Evolutionary conservation across 1,140 invertebrate species (phyloP).

Genomic region (Zaprionus lachaisei): DNA sequence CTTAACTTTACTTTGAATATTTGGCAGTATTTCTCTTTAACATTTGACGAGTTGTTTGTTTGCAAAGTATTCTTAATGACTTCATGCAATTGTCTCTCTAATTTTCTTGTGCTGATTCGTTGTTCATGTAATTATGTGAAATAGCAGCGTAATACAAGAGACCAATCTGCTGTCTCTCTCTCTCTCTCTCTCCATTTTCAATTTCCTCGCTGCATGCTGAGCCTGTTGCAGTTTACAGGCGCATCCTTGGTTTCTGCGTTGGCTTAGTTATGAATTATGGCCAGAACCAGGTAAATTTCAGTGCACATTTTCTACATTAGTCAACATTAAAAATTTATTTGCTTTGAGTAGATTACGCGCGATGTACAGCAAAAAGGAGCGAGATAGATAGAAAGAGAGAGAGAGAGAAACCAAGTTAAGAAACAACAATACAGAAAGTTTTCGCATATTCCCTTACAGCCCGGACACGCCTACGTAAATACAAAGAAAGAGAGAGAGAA

Average conservation of each 20-base stretch:
- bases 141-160: neutral
- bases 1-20: conserved; percentile 29
- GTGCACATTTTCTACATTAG: conserved; percentile 79
- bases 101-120: conserved; percentile 50
- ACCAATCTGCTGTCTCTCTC: neutral
- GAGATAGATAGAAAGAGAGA: neutral
- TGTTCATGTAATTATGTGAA: conserved; percentile 15
- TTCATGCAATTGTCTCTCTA: conserved; percentile 38
- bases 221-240: conserved; percentile 55
- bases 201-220: conserved; percentile 51
- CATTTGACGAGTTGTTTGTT: conserved; percentile 54
- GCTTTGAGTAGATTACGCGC: conserved; percentile 79
- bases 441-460: conserved; percentile 40
- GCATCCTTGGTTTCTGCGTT: conserved; percentile 25
- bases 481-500: conserved; percentile 6
- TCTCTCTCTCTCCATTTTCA: conserved; percentile 36
- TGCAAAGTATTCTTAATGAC: conserved; percentile 72
- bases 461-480: conserved; percentile 47
- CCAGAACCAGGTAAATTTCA: conserved; percentile 68
- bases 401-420: conserved; percentile 13
- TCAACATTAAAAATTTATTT: conserved; percentile 82
- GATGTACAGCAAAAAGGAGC: conserved; percentile 3
- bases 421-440: conserved; percentile 59
- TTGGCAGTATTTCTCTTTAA: conserved; percentile 38
- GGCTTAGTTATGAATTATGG: conserved; percentile 41